Percentiles rank a stretch among this genome's conserved stretches.
These are phyloP conservation scores for Gambusia holbrooki DNA, from an alignment of 2,113 vertebrate species.

Conservation along the genomic window DNA sequence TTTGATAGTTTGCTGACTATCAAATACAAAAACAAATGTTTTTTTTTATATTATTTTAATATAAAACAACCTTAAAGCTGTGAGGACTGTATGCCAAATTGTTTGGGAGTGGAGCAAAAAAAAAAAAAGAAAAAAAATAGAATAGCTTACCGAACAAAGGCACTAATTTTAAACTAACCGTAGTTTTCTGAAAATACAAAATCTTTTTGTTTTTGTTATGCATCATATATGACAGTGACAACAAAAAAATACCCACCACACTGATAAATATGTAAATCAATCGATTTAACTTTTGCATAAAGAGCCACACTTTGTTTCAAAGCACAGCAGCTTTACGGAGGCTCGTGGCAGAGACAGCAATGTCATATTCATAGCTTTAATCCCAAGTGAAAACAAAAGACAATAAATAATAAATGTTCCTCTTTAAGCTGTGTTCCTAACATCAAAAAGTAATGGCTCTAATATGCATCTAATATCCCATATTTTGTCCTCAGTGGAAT, in stretches of 20 bases:
- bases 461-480: slow-evolving; percentile 73
- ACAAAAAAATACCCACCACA: neutral
- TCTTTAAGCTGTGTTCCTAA: slow-evolving; percentile 74
- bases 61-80: neutral
- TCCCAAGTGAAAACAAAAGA: slow-evolving; percentile 64
- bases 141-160: neutral
- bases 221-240: neutral
- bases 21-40: too few species aligned
- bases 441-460: slow-evolving; percentile 77
- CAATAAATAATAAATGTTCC: slow-evolving; percentile 79
- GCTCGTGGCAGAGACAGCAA: slow-evolving; percentile 14
- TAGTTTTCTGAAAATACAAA: neutral
- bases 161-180: neutral
- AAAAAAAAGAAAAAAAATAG: neutral
- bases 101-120: neutral
- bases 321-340: slow-evolving; percentile 9
- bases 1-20: too few species aligned
- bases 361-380: slow-evolving; percentile 36
- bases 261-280: slow-evolving; percentile 9
- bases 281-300: slow-evolving; percentile 8
- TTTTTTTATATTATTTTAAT: too few species aligned
- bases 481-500: slow-evolving; percentile 69
- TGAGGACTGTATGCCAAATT: neutral
- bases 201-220: slow-evolving; percentile 7
- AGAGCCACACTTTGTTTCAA: slow-evolving; percentile 15